phyloP scores from a whole-genome alignment of 2,888 invertebrate genomes.

The Stenotaenia linearis region DNA sequence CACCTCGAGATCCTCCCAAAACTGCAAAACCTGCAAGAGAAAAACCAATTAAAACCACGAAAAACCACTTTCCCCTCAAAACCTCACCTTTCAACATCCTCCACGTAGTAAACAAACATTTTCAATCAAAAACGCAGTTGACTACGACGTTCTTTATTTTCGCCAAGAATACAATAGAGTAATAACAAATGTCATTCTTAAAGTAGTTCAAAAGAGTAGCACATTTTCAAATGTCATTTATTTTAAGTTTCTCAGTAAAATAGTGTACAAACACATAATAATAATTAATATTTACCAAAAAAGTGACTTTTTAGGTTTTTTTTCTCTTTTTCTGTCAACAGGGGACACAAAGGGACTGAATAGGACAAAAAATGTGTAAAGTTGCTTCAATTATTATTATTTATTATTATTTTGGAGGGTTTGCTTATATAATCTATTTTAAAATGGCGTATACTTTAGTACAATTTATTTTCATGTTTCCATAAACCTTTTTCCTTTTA shows the following conservation, averaged over 20 bases:
- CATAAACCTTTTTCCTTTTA: not conserved
- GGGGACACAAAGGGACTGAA: slow-evolving; percentile 24
- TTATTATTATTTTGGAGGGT: not conserved
- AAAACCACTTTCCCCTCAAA: too few relatives aligned
- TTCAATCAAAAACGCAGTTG: not conserved
- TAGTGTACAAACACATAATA: slow-evolving; percentile 26
- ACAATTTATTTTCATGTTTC: not conserved
- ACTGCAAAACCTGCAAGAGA: too few relatives aligned
- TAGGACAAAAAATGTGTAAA: slow-evolving; percentile 16
- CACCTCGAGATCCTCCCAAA: too few relatives aligned
- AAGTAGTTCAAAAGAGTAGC: slow-evolving; percentile 23
- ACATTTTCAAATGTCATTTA: slow-evolving; percentile 26
- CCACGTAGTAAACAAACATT: too few relatives aligned
- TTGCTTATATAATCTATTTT: not conserved
- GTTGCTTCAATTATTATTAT: not conserved
- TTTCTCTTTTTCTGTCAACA: not conserved
- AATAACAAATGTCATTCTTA: slow-evolving; percentile 26
- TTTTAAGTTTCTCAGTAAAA: slow-evolving; percentile 21
- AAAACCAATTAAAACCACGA: too few relatives aligned
- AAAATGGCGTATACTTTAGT: slow-evolving; percentile 19
- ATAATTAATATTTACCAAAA: slow-evolving; percentile 23
- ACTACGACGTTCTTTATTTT: slow-evolving; percentile 23
- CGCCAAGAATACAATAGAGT: slow-evolving; percentile 22
- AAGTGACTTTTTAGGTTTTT: not conserved
- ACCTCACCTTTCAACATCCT: too few relatives aligned